These are phyloP conservation scores for Apodemia duryi DNA, from an alignment of 2,888 invertebrate genomes.

Conservation along the genomic window DNA sequence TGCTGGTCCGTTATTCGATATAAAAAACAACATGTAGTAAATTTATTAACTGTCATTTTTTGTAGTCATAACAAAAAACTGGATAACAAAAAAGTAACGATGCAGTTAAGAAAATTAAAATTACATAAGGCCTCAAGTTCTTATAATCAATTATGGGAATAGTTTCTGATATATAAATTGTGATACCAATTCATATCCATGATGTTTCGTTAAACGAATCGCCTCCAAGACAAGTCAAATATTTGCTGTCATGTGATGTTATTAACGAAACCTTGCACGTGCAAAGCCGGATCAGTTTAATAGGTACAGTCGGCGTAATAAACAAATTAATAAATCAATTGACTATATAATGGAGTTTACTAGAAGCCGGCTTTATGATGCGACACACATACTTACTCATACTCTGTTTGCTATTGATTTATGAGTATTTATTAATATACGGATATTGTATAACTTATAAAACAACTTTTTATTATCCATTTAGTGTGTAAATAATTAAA, in stretches of 20 bases:
- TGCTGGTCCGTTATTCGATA: no score
- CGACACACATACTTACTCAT: background rate
- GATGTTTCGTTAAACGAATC: conserved; percentile 14
- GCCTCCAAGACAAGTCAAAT: conserved; percentile 8
- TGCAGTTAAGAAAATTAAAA: no score
- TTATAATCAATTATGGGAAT: no score
- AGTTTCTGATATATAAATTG: no score
- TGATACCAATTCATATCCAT: background rate
- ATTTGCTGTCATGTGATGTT: conserved; percentile 31
- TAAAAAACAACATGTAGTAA: no score
- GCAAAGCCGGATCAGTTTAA: conserved; percentile 32
- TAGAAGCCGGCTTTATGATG: background rate
- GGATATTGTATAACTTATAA: no score
- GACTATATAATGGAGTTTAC: conserved; percentile 8
- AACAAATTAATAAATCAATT: conserved; percentile 28
- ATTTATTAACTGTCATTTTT: no score
- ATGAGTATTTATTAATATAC: background rate
- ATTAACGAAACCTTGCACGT: conserved; percentile 32
- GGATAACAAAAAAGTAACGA: no score
- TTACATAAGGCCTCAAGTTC: no score
- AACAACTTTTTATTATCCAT: no score
- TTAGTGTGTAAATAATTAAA: no score
- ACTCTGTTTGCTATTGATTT: background rate
- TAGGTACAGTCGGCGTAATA: conserved; percentile 22
- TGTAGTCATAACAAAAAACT: no score